These are phyloP conservation scores for Cromileptes altivelis DNA, from an alignment of 2,113 vertebrate species.

Conservation along the genomic window DNA sequence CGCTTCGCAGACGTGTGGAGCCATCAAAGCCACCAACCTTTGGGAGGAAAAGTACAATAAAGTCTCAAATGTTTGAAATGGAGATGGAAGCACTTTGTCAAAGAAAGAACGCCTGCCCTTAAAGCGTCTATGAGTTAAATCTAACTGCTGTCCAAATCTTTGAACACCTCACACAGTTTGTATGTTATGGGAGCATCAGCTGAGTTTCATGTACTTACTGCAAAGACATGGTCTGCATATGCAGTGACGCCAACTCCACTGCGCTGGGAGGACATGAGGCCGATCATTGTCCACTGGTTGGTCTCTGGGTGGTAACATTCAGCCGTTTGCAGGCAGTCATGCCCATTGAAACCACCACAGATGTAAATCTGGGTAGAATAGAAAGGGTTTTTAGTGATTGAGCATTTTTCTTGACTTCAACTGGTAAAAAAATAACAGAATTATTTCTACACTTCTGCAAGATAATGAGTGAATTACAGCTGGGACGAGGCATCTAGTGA, in stretches of 20 bases:
- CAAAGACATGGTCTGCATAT: conserved; percentile 42
- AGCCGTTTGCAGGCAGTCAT: conserved; percentile 82
- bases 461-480: no score
- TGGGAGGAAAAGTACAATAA: conserved; percentile 65
- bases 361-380: conserved; percentile 85
- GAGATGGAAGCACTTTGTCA: background rate
- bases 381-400: background rate
- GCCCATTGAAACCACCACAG: conserved; percentile 61
- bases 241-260: conserved; percentile 48
- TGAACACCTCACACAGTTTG: background rate
- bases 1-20: conserved; percentile 69
- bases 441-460: background rate
- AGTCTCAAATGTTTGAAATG: background rate
- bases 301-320: conserved; percentile 62
- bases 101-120: no score
- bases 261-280: conserved; percentile 33
- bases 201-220: conserved; percentile 53
- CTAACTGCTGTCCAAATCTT: no score
- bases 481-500: no score
- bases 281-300: conserved; percentile 62
- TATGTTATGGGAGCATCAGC: background rate
- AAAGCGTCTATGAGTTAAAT: background rate
- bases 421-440: no score
- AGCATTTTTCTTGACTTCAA: background rate
- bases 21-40: conserved; percentile 93